Base-by-base conservation (phyloP, 2,113 vertebrate genomes). In the Tamias sibiricus region DNA sequence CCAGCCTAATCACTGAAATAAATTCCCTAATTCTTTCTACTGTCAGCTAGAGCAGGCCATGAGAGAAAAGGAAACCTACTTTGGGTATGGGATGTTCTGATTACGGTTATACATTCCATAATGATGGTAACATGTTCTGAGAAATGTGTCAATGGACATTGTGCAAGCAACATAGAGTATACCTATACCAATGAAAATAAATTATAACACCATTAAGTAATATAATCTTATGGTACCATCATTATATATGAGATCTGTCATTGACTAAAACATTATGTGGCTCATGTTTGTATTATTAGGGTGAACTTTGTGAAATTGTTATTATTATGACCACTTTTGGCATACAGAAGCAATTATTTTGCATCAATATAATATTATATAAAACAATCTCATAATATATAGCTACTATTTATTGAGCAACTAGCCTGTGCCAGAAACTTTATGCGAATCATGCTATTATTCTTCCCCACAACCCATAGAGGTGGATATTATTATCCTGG, bases 381-480 rank as follows among this genome's bases (percentile, higher is more conserved):
- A 91, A 95, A 90, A 68, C 26, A 88, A 80, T 68, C 79, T 68
- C 79, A 57, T 37, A 84, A 8, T 49, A 8, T 49, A 90, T 40
- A 62, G 26, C 59, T 94, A 72, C 44, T 49, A 32, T 62, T 74
- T 64, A 77, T 8, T 72, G 52, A 85, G 62, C 28, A 28, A 37
- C 81, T 93, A 86, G 52, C 62, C 9, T 88, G 59, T 91, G 62
- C 59, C 68, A 91, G 77, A 90, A 85, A 57, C 37, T 64, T 90
- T 26, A 35, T 66, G 32, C 47, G 19, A 32, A 57, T 49, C 49
- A 11, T 92, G 42, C 32, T 76, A 47, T 84, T 77, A 57, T 87
- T 86, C 79, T 93, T 91, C 74, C 69, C n/a, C 42, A 87, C 30
- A 77, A 84, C 44, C 87, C 77, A 80, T 28, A 72, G 28, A 88